phyloP scores from a whole-genome alignment of 2,888 invertebrate genomes.

The Hypomecis punctinalis region DNA sequence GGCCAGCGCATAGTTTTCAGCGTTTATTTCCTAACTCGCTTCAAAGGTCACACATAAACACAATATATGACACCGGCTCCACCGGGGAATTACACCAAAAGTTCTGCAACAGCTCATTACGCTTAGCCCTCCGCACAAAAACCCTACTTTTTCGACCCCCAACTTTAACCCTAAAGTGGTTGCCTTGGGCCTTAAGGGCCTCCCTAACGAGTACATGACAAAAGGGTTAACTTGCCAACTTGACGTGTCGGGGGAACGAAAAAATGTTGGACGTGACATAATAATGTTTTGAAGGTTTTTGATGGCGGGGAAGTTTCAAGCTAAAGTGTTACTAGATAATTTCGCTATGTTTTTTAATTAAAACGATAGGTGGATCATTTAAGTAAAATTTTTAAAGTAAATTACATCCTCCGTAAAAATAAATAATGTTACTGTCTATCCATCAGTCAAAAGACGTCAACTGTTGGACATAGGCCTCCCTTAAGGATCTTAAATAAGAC shows the following conservation, averaged over 20 bases:
- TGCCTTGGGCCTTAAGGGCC: constrained; percentile 27
- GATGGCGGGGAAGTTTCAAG: constrained; percentile 13
- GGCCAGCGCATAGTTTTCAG: background rate
- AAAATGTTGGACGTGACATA: constrained; percentile 39
- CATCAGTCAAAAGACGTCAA: too few relatives aligned
- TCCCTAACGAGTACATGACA: constrained; percentile 42
- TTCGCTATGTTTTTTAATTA: too few relatives aligned
- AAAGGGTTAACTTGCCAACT: constrained; percentile 47
- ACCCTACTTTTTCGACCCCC: constrained; percentile 30
- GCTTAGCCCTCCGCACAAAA: constrained; percentile 21
- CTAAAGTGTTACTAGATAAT: background rate
- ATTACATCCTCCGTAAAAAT: too few relatives aligned
- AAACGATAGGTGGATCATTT: too few relatives aligned
- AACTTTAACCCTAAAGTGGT: constrained; percentile 40
- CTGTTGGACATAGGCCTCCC: too few relatives aligned
- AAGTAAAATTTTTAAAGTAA: too few relatives aligned
- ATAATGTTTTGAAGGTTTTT: constrained; percentile 28
- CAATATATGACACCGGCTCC: constrained; percentile 8
- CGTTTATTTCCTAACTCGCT: background rate
- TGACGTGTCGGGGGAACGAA: constrained; percentile 39
- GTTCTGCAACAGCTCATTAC: constrained; percentile 26
- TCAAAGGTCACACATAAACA: constrained; percentile 1
- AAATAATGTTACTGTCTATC: too few relatives aligned
- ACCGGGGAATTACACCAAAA: constrained; percentile 7
- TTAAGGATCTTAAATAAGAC: too few relatives aligned